Percentiles rank a stretch among this genome's conserved stretches.
phyloP scores from a whole-genome alignment of 2,888 invertebrate species.

The Danaus chrysippus region DNA sequence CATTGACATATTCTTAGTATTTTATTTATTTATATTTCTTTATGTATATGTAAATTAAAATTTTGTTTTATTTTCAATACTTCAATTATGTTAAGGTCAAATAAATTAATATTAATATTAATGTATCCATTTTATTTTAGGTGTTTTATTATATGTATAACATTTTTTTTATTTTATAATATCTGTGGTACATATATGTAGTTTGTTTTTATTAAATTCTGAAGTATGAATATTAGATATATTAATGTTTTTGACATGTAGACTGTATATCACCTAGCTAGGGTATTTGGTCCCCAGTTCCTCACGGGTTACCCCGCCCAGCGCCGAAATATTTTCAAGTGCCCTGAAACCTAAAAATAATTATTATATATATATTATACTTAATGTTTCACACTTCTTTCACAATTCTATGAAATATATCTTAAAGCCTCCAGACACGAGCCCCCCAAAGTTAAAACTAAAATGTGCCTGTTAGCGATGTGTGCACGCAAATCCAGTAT shows the following conservation, averaged over 20 bases:
- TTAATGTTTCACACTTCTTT: constrained; percentile 62
- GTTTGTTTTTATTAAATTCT: constrained; percentile 16
- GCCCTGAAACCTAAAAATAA: constrained; percentile 51
- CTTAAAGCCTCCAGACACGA: constrained; percentile 56
- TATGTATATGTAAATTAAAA: neutral
- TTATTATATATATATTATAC: constrained; percentile 55
- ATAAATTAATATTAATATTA: no score
- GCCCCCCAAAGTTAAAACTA: constrained; percentile 49
- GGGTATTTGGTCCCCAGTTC: constrained; percentile 54
- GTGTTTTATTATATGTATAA: no score
- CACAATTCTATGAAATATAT: constrained; percentile 44
- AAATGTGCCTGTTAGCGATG: constrained; percentile 73
- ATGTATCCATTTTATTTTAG: no score
- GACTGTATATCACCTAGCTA: constrained; percentile 61
- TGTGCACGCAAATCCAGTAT: constrained; percentile 75
- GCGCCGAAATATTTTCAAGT: constrained; percentile 64
- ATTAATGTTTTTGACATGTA: constrained; percentile 64
- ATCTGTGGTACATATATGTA: constrained; percentile 24
- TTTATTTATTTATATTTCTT: constrained; percentile 16
- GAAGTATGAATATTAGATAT: constrained; percentile 16
- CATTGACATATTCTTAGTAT: constrained; percentile 26
- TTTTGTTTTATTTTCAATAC: neutral
- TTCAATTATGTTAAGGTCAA: no score
- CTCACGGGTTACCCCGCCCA: constrained; percentile 73
- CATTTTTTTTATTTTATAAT: constrained; percentile 9